A percentile compares a stretch with the other conserved stretches of the same genome.
Evolutionary conservation across 2,113 vertebrate genomes (phyloP).

Genomic region (Rhabdornis inornatus): DNA sequence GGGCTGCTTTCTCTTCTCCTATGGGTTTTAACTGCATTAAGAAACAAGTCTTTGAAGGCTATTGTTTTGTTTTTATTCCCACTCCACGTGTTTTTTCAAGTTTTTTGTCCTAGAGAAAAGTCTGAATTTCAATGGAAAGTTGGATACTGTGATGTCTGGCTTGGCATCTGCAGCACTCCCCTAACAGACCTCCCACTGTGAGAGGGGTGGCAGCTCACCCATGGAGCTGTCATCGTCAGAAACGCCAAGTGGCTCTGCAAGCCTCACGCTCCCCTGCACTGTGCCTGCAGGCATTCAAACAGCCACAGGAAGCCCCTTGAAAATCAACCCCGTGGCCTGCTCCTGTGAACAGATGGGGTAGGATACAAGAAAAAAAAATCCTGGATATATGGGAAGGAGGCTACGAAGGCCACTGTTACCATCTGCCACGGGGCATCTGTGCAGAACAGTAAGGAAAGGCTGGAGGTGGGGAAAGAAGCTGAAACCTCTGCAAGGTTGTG

Average conservation of each 20-base stretch:
- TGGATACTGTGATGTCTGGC: conserved; percentile 67
- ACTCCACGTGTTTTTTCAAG: conserved; percentile 62
- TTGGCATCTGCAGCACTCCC: conserved; percentile 46
- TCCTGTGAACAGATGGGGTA: neutral
- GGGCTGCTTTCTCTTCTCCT: neutral
- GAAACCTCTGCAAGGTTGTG: neutral
- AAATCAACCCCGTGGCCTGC: neutral
- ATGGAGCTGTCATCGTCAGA: conserved; percentile 5
- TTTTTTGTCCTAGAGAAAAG: conserved; percentile 65
- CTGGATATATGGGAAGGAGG: neutral
- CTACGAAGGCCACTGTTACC: neutral
- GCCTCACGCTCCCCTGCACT: neutral
- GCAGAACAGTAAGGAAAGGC: neutral
- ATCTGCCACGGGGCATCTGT: neutral
- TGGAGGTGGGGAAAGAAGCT: neutral
- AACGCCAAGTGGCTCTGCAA: neutral
- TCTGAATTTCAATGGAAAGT: conserved; percentile 72
- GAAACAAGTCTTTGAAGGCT: conserved; percentile 36
- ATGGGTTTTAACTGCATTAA: conserved; percentile 8
- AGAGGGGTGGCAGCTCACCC: conserved; percentile 18
- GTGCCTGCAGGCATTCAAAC: neutral
- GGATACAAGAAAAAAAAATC: neutral
- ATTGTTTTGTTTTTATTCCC: conserved; percentile 43
- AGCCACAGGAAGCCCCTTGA: neutral
- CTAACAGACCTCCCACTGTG: conserved; percentile 52